These are phyloP conservation scores for Chaetodon trifascialis DNA, from an alignment of 2,113 vertebrate species.

Conservation along the genomic window DNA sequence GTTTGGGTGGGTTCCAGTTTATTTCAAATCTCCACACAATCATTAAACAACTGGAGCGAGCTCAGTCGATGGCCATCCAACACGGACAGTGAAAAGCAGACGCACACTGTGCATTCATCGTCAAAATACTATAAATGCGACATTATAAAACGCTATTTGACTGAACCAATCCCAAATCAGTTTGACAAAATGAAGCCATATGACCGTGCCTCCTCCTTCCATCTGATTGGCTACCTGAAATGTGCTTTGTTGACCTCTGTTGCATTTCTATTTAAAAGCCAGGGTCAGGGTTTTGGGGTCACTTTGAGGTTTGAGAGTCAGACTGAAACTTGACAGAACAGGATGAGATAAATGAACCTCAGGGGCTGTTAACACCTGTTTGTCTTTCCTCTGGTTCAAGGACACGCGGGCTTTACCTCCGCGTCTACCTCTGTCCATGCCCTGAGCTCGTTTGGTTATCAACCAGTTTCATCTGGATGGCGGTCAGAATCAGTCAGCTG, in stretches of 20 bases:
- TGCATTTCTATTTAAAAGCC: conserved; percentile 10
- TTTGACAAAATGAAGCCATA: not conserved
- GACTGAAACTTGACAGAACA: conserved; percentile 73
- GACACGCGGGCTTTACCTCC: conserved; percentile 45
- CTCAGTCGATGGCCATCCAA: too few species aligned
- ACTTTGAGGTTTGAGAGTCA: conserved; percentile 15
- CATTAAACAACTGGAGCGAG: not conserved
- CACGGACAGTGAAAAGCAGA: too few species aligned
- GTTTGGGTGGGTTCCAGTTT: not conserved
- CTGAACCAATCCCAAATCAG: conserved; percentile 1
- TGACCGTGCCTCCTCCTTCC: conserved; percentile 31
- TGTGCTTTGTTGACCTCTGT: conserved; percentile 6
- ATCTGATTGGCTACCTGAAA: conserved; percentile 44
- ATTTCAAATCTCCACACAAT: not conserved
- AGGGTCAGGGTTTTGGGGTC: conserved; percentile 33
- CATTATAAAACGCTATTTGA: not conserved
- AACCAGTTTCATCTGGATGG: conserved; percentile 71
- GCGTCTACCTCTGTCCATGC: not conserved
- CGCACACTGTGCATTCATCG: not conserved
- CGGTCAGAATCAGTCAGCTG: conserved; percentile 30
- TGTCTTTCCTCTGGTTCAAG: conserved; percentile 77
- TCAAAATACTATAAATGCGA: not conserved
- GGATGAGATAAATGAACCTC: conserved; percentile 64
- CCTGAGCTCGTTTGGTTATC: conserved; percentile 14
- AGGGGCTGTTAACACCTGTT: conserved; percentile 68